phyloP scores from a whole-genome alignment of 1,140 invertebrate genomes.

The Eupristina koningsbergeri region DNA sequence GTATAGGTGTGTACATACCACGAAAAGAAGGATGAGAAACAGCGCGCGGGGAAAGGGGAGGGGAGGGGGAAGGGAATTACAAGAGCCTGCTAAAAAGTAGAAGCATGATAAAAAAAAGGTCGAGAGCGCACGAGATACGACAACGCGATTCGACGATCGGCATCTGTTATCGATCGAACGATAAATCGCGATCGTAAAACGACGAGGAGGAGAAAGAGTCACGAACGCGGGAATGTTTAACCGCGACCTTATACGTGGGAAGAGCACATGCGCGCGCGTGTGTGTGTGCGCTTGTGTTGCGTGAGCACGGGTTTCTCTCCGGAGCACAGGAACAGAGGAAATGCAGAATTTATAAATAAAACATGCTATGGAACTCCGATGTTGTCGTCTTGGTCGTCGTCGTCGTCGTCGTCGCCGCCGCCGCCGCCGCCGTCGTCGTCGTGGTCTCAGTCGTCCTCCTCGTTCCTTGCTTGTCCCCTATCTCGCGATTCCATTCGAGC shows the following conservation, averaged over 20 bases:
- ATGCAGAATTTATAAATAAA: slow-evolving; percentile 25
- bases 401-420: neutral
- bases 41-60: neutral
- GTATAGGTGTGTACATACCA: neutral
- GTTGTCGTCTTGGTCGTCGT: neutral
- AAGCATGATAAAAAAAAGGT: neutral
- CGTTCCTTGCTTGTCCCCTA: too few species aligned
- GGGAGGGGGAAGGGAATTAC: neutral
- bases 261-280: neutral
- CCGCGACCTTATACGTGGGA: neutral
- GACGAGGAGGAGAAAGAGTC: neutral
- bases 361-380: neutral
- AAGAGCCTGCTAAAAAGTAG: slow-evolving; percentile 4
- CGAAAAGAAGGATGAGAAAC: too few species aligned
- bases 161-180: slow-evolving; percentile 29
- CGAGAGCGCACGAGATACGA: neutral
- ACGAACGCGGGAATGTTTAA: slow-evolving; percentile 5
- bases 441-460: neutral
- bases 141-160: neutral
- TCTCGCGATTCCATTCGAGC: neutral
- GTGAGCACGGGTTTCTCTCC: too few species aligned
- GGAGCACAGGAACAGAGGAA: neutral
- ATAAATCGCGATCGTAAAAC: slow-evolving; percentile 31
- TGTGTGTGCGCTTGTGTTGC: too few species aligned
- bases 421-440: neutral